Evolutionary conservation across 1,140 invertebrate genomes (phyloP).

Genomic region (Lerema accius): DNA sequence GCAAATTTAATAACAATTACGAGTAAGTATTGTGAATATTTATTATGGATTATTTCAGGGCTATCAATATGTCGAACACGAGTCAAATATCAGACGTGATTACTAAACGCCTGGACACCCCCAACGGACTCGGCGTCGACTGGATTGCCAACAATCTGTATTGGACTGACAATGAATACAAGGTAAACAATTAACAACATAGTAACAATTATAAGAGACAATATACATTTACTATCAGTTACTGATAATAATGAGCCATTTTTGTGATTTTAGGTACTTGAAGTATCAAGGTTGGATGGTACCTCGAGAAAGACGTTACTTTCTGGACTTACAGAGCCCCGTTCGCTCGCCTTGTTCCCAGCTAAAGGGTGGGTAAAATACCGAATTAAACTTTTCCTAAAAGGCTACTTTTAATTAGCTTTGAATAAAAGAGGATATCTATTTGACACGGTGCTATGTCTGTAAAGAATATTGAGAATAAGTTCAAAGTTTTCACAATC

Average conservation of each 20-base stretch:
- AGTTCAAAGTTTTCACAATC: too few relatives aligned
- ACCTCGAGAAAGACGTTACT: slow-evolving; percentile 88
- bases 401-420: too few relatives aligned
- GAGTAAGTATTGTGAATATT: too few relatives aligned
- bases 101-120: slow-evolving; percentile 84
- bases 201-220: background rate
- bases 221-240: too few relatives aligned
- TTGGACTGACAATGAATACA: slow-evolving; percentile 93
- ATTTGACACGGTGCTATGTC: too few relatives aligned
- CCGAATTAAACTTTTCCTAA: too few relatives aligned
- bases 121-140: slow-evolving; percentile 93
- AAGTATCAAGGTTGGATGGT: slow-evolving; percentile 93
- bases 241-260: too few relatives aligned
- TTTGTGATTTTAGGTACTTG: slow-evolving; percentile 86
- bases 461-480: too few relatives aligned
- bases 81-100: slow-evolving; percentile 84
- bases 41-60: slow-evolving; percentile 75
- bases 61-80: slow-evolving; percentile 87
- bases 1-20: too few relatives aligned
- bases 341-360: slow-evolving; percentile 90
- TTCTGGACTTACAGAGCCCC: slow-evolving; percentile 87
- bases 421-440: too few relatives aligned
- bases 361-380: slow-evolving; percentile 90
- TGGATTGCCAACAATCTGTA: slow-evolving; percentile 95
- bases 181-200: slow-evolving; percentile 71